Evolutionary conservation across 2,113 vertebrate species (phyloP), one percentile per base, ranked within the genome.

Genomic region (Tenrec ecaudatus): DNA sequence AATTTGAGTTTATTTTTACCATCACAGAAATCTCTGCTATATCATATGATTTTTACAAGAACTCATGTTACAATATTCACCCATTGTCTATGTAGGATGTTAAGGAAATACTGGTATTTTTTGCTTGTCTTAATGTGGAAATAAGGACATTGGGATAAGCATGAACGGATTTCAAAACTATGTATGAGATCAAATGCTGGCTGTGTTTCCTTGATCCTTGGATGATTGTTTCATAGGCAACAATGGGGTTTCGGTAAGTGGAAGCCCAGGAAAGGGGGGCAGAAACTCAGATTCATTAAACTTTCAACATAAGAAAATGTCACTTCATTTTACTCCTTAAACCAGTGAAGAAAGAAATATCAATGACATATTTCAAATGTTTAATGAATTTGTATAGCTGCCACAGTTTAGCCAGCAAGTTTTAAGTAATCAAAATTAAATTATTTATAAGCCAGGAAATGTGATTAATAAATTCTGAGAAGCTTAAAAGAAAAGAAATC

Each of bases 371-470:
- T 80, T 93, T 91, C 25, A 90, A 85, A 79, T 87, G 47, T 69
- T 94, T 89, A 91, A 86, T 93, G 12, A 92, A 92, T 92, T 91
- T 91, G 9, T 29, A 29, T 75, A 57, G 40, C 43, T 73, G 12
- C 83, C 92, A 90, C 40, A 79, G 68, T 82, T 94, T 80, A 93
- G 22, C 47, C 69, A 86, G 33, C 62, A 93, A 71, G 66, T 47
- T 89, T 95, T 92, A 94, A 86, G 33, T 57, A 82, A 31, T 89
- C 69, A 91, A 71, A 94, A 86, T 93, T 73, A 82, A 94, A 89
- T 88, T 87, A 88, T 92, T 92, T 90, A 68, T 85, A 82, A 90
- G 17, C 9, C 33, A 91, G 73, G 73, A 90, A 73, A 82, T 75
- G 15, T 79, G n/a, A 3, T 11, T 93, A 71, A 89, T 90, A 62